Conservation (phyloP, 2,888 invertebrate genomes). For the Caenorhabditis drosophilae region DNA sequence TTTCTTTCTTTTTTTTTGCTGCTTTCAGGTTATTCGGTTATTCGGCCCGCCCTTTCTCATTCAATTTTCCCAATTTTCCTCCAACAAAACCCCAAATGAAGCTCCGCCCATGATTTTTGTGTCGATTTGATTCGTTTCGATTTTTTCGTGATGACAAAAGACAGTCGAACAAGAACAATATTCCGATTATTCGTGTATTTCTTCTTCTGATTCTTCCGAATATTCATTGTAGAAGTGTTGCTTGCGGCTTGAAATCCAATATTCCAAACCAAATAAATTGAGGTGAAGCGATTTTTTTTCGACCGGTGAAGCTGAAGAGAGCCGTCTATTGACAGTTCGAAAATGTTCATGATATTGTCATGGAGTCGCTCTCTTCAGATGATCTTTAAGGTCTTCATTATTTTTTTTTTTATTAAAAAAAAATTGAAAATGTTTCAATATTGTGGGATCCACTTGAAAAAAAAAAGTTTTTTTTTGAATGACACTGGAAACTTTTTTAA, state of each 20-base stretch:
- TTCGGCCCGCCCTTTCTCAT: constrained; percentile 12
- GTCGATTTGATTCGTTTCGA: constrained; percentile 2
- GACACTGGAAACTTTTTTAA: too few relatives aligned
- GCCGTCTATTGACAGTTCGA: constrained; percentile 56
- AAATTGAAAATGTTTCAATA: too few relatives aligned
- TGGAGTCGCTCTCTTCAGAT: constrained; percentile 61
- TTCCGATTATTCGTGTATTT: too few relatives aligned
- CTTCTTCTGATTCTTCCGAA: too few relatives aligned
- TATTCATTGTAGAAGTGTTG: too few relatives aligned
- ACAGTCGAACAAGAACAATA: background rate
- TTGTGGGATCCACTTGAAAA: too few relatives aligned
- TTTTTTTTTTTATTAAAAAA: too few relatives aligned
- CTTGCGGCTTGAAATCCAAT: too few relatives aligned
- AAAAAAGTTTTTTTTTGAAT: too few relatives aligned
- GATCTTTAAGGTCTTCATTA: constrained; percentile 5
- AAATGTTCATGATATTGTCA: constrained; percentile 39
- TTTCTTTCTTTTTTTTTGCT: background rate
- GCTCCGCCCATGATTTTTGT: background rate
- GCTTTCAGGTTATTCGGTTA: background rate
- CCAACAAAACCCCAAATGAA: background rate
- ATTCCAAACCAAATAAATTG: background rate
- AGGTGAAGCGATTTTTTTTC: background rate
- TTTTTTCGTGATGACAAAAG: too few relatives aligned
- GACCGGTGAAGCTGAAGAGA: constrained; percentile 51
- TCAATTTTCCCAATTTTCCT: constrained; percentile 2